Evolutionary conservation across 2,113 vertebrate species (phyloP).

Genomic region (Ceratotherium simum): DNA sequence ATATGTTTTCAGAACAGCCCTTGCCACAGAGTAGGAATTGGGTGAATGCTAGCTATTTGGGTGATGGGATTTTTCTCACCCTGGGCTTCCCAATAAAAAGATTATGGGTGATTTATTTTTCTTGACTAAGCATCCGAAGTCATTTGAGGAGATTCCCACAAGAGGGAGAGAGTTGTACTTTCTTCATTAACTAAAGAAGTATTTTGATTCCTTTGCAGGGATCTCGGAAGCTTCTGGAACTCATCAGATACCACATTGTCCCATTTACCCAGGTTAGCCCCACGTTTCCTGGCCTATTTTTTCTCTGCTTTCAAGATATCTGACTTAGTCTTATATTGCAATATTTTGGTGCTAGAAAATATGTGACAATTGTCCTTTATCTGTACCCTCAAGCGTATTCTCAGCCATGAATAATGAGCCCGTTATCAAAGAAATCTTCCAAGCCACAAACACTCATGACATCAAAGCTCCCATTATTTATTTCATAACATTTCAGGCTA

Average conservation of each 20-base stretch:
- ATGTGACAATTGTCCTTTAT: neutral
- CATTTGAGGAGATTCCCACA: neutral
- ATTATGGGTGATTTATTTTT: neutral
- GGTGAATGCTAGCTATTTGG: neutral
- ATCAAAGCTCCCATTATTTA: neutral
- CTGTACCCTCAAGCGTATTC: neutral
- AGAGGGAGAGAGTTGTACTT: neutral
- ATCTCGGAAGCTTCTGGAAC: constrained; percentile 91
- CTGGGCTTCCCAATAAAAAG: neutral
- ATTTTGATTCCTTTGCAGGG: constrained; percentile 87
- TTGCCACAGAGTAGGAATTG: neutral
- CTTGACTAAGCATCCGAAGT: neutral
- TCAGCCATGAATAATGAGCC: neutral
- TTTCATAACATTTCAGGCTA: neutral
- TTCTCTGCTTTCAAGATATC: neutral
- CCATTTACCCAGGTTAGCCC: constrained; percentile 85
- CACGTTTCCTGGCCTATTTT: neutral
- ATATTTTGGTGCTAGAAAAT: neutral
- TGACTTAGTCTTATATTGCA: neutral
- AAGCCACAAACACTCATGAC: neutral
- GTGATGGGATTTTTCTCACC: neutral
- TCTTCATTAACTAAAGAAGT: constrained; percentile 8
- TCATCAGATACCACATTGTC: constrained; percentile 93
- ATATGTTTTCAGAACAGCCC: neutral
- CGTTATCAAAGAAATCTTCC: neutral